Conservation (phyloP, 1,140 invertebrate genomes). For the Megathymus violae region DNA sequence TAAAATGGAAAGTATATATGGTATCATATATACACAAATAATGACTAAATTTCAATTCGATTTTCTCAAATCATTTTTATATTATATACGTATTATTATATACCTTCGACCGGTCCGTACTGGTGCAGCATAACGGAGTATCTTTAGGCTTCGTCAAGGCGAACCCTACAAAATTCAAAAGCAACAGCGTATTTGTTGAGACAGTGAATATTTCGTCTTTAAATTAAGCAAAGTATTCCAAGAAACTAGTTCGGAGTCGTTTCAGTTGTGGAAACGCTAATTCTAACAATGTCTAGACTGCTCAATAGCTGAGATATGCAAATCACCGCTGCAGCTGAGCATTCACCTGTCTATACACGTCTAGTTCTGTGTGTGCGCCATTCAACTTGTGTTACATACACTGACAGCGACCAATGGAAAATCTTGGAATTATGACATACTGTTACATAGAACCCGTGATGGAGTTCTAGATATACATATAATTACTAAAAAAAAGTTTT, state of each 20-base stretch:
- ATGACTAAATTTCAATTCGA: no score
- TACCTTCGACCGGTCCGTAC: no score
- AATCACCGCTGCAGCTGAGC: conserved; percentile 45
- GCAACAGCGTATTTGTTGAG: neutral
- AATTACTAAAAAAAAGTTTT: no score
- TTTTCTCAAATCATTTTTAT: no score
- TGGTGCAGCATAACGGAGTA: no score
- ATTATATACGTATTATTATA: no score
- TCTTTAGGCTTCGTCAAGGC: no score
- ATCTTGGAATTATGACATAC: no score
- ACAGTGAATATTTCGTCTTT: neutral
- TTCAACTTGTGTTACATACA: conserved; percentile 30
- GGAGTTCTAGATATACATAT: no score
- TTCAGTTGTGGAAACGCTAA: conserved; percentile 54
- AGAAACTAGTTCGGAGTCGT: conserved; percentile 44
- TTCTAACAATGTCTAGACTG: conserved; percentile 63
- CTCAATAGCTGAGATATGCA: conserved; percentile 65
- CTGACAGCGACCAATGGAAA: neutral
- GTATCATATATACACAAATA: no score
- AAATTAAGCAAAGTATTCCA: neutral
- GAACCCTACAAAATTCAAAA: neutral
- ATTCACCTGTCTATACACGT: conserved; percentile 30
- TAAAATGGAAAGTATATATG: no score
- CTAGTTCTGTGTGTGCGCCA: conserved; percentile 33
- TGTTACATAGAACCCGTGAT: no score